Evolutionary conservation across 2,797 vertebrate species (phyloP), one percentile per base, ranked within the genome.

Genomic region (Sphenopsis melanotis): DNA sequence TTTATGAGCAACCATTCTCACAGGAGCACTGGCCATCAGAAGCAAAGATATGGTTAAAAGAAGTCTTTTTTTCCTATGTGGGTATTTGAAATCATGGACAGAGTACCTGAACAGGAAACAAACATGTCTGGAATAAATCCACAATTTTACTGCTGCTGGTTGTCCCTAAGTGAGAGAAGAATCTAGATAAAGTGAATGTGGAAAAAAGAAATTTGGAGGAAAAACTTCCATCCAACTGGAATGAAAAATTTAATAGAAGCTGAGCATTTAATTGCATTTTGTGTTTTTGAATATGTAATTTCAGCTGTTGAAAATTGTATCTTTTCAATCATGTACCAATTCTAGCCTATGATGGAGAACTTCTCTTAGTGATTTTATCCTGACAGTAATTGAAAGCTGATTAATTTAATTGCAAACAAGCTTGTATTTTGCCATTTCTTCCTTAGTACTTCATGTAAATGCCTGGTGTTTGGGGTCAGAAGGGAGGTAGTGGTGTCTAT

Each of bases 401-500:
- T 96, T 93, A 96, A 93, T 96, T 93, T 94, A 97, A 96, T 96
- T 96, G 76, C 85, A 88, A 84, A 75, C 59, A 95, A 88, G 71
- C 90, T 96, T 87, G 80, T 93, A 77, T 94, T 89, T 96, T 84
- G n/a, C 53, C 17, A 27, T 93, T 77, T 93, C 56, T 90, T 74
- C 29, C 29, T 83, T 64, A 90, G 39, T 77, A 32, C 27, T 52
- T 86, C 37, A 47, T 71, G 34, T 77, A 64, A 46, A 37, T 49
- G 44, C 12, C 20, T 80, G 11, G 32, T 85, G 41, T 94, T 97
- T 93, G 56, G 90, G 85, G 93, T 96, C 93, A 83, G 72, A 92
- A 69, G 95, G 93, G 76, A 94, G 95, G 53, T 23, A 92, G 72
- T 78, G 74, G 91, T 95, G 85, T 89, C 82, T 94, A 11, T 91